Base-by-base conservation (phyloP, 2,888 invertebrate species). In the Lathronympha strigana region DNA sequence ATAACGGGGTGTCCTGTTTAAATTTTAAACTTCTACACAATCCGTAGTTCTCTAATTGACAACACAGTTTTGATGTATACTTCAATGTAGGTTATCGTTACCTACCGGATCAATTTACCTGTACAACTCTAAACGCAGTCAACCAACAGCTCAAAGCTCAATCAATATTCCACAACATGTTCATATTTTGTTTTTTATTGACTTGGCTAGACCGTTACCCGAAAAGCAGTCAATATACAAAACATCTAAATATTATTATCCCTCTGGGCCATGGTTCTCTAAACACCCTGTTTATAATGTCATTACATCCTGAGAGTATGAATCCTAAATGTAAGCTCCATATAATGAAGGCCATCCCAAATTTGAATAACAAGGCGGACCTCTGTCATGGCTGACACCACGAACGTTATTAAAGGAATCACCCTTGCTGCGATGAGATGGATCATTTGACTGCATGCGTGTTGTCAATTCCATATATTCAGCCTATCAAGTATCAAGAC, bases 321-420 rank as follows among this genome's bases (percentile, higher is more conserved):
- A 31, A 23, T 21, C 61, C 61, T 61, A 51, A 40, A 51, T 45
- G 33, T 53, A 53, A 53, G 45, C 53, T 33, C 8, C 47, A 40
- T 25, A 62, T 62, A 53, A 53, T 53, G 31, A 33, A 57, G 31
- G 31, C 45, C 45, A 45, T 11, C 51, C 51, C 23, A n/a, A 51
- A 64, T 64, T 64, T 58, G 51, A 64, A 64, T 64, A 64, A 64
- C 63, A 64, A 64, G 50, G 21, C 58, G 13, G 50, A 64, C 63
- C 63, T 64, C 51, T 64, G 51, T 64, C 63, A 64, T 19, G 19
- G 17, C 33, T 58, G 63, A 51, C 63, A 31, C 17, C 15, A 21
- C 17, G 40, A 17, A 31, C 63, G 36, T 51, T 64, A 64, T 64
- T 64, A 64, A 63, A 64, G 58, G 55, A 55, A 64, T 49, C 51